Evolutionary conservation across 2,888 invertebrate species (phyloP).

Genomic region (Lymantria monacha): DNA sequence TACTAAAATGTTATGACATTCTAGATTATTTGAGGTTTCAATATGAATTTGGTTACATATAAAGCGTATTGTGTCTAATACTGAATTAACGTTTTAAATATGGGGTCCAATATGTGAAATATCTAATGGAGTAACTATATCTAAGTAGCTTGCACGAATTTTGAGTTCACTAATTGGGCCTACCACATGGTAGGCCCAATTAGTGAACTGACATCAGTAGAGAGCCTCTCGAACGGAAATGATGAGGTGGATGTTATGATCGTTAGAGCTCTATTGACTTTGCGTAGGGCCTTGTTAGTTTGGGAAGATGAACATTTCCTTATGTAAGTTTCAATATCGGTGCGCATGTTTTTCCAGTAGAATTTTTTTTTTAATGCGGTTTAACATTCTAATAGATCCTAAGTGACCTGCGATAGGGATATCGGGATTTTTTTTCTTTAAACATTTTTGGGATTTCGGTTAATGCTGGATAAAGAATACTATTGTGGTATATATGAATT

Average conservation of each 20-base stretch:
- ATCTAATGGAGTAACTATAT: too few relatives aligned
- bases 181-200: constrained; percentile 7
- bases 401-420: constrained; percentile 6
- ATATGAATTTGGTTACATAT: too few relatives aligned
- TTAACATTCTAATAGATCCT: constrained; percentile 5
- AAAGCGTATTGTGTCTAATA: too few relatives aligned
- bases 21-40: neutral
- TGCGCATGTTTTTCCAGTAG: constrained; percentile 11
- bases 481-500: constrained; percentile 20
- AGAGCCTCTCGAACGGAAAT: constrained; percentile 1
- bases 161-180: constrained; percentile 22
- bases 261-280: neutral
- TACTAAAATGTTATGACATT: too few relatives aligned
- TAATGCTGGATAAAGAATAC: neutral
- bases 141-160: neutral
- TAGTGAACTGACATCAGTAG: neutral
- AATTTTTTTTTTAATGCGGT: constrained; percentile 4
- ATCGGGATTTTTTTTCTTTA: constrained; percentile 7
- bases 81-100: constrained; percentile 19
- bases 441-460: constrained; percentile 2
- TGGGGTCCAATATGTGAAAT: constrained; percentile 10
- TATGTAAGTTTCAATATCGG: neutral
- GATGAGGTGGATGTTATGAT: constrained; percentile 7
- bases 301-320: neutral
- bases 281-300: neutral